Conservation (phyloP, 1,140 invertebrate species). For the Drosophila jambulina region DNA sequence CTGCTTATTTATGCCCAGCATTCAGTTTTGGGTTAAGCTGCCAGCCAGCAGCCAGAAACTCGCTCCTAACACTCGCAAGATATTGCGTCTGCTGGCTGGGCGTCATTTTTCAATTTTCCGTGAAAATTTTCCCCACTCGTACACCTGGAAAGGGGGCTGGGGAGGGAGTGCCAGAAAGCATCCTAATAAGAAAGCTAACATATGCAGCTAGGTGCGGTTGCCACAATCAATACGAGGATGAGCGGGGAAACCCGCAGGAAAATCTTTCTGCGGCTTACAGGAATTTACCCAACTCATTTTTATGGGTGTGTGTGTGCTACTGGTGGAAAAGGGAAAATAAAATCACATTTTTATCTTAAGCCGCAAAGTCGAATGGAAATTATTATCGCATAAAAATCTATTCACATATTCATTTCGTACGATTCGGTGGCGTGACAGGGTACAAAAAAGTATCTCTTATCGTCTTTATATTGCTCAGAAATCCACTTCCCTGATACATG, state of each 20-base stretch:
- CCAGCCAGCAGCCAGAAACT: conserved; percentile 11
- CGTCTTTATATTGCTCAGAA: conserved; percentile 2
- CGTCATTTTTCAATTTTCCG: conserved; percentile 61
- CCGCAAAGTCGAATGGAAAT: conserved; percentile 35
- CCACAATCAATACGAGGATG: conserved; percentile 22
- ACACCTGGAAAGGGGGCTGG: neutral
- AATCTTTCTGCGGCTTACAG: conserved; percentile 33
- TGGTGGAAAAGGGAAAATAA: conserved; percentile 24
- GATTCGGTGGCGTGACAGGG: neutral
- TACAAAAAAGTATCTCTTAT: conserved; percentile 2
- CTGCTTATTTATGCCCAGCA: conserved; percentile 37
- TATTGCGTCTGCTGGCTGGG: conserved; percentile 41
- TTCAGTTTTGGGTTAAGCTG: conserved; percentile 41
- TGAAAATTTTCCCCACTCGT: neutral
- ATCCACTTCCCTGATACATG: neutral
- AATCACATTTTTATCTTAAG: conserved; percentile 42
- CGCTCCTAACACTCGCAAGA: conserved; percentile 32
- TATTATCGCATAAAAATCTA: conserved; percentile 32
- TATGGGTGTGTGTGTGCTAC: conserved; percentile 3
- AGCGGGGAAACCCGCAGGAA: conserved; percentile 1
- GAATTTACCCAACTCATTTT: conserved; percentile 26
- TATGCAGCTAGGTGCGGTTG: conserved; percentile 31
- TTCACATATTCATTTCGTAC: conserved; percentile 4
- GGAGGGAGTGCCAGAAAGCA: neutral
- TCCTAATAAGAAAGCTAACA: conserved; percentile 60